Conservation (phyloP, 1,140 invertebrate species). For the Microplitis mediator region DNA sequence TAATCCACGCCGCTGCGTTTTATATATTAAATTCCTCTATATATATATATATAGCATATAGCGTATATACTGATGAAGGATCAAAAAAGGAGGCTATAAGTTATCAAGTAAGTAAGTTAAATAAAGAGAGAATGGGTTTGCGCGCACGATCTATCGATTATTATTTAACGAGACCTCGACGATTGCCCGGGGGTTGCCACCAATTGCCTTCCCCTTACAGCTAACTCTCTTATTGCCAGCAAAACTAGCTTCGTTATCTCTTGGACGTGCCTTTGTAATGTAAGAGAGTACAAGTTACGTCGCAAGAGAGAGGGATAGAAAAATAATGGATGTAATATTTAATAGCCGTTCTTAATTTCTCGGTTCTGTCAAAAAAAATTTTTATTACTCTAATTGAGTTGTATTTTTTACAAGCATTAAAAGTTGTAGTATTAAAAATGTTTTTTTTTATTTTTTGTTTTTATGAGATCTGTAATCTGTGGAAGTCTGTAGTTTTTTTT, state of each 20-base stretch:
- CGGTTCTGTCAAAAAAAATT: too few relatives aligned
- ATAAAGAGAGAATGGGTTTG: background rate
- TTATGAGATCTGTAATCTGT: too few relatives aligned
- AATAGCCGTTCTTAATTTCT: background rate
- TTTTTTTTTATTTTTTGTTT: too few relatives aligned
- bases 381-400: too few relatives aligned
- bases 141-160: conserved; percentile 27
- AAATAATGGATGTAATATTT: background rate
- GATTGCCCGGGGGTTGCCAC: conserved; percentile 15
- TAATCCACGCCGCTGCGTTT: conserved; percentile 4
- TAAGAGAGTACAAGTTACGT: background rate
- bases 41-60: too few relatives aligned
- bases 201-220: conserved; percentile 20
- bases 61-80: background rate
- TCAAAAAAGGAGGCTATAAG: too few relatives aligned
- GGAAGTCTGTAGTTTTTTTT: too few relatives aligned
- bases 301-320: background rate
- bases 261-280: conserved; percentile 3
- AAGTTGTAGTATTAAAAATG: too few relatives aligned
- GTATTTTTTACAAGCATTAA: too few relatives aligned
- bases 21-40: background rate
- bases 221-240: conserved; percentile 5
- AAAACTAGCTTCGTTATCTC: conserved; percentile 22
- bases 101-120: background rate
- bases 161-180: conserved; percentile 21